These are phyloP conservation scores for Clangula hyemalis DNA, from an alignment of 2,797 vertebrate species.

Conservation along the genomic window DNA sequence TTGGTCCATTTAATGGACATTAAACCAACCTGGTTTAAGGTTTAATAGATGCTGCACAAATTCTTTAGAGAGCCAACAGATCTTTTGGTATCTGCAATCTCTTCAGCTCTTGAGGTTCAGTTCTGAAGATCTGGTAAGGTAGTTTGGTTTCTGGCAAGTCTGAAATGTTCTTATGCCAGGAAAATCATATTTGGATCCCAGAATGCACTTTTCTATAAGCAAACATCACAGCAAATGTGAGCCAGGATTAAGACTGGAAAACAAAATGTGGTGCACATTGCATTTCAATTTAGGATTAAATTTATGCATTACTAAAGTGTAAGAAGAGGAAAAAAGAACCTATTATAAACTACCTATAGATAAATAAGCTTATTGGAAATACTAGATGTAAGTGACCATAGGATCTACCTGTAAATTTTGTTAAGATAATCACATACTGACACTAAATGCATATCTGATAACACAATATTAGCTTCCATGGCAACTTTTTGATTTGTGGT, in stretches of 20 bases:
- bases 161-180: neutral
- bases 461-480: neutral
- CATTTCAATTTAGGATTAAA: conserved; percentile 29
- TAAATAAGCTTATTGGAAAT: neutral
- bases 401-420: neutral
- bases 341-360: neutral
- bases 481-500: neutral
- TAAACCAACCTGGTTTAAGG: neutral
- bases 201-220: conserved; percentile 17
- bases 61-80: neutral
- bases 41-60: neutral
- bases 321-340: neutral
- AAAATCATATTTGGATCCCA: neutral
- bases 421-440: neutral
- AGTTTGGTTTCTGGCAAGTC: neutral
- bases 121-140: neutral
- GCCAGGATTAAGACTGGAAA: neutral
- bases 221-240: conserved; percentile 13
- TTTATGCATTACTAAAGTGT: neutral
- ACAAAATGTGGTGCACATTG: neutral
- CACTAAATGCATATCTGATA: neutral
- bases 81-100: neutral
- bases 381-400: neutral
- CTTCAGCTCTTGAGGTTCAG: neutral
- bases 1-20: neutral